Evolutionary conservation across 2,888 invertebrate species (phyloP), one percentile per base, ranked within the genome.

Genomic region (Andrena minutula): DNA sequence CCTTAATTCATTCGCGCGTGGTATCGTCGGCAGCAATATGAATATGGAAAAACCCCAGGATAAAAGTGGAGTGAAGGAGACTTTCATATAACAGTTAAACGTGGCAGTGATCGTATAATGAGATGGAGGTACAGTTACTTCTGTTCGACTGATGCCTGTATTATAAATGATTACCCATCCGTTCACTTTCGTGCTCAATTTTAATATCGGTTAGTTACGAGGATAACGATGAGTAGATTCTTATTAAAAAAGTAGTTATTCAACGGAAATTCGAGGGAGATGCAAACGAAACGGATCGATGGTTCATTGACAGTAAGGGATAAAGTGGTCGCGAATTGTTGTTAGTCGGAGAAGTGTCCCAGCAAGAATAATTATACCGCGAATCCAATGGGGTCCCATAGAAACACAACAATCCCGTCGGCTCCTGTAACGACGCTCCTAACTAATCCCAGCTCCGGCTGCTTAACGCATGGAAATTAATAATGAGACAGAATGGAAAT

Each of bases 391-490:
- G 65, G 75, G 35, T 47, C 12, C 51, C 56, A 60, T 60, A 65
- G 75, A 85, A 87, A 76, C 61, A 75, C 49, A 35, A 65, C 53
- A 78, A 79, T 81, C 69, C 60, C 77, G 78, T 69, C 69, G 83
- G 81, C 65, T 82, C 74, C 69, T 82, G 66, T 74, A 87, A 85
- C 85, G 82, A 85, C 70, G 85, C 82, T 68, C 8, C 70, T 58
- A 77, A 79, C 85, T 87, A 87, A 87, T 85, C 78, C 75, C 65
- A 60, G 79, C 68, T 71, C 68, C 75, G 75, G 79, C 79, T 87
- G 88, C 86, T 87, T 87, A 87, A 87, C 87, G 86, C 86, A 86
- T 86, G 84, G 85, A 87, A 87, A 87, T 87, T 87, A 87, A 87
- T 87, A 87, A 87, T 87, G 88, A 87, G 87, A 82, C 87, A 83